phyloP scores from a whole-genome alignment of 2,888 invertebrate genomes.

The Alloplasta piceator region DNA sequence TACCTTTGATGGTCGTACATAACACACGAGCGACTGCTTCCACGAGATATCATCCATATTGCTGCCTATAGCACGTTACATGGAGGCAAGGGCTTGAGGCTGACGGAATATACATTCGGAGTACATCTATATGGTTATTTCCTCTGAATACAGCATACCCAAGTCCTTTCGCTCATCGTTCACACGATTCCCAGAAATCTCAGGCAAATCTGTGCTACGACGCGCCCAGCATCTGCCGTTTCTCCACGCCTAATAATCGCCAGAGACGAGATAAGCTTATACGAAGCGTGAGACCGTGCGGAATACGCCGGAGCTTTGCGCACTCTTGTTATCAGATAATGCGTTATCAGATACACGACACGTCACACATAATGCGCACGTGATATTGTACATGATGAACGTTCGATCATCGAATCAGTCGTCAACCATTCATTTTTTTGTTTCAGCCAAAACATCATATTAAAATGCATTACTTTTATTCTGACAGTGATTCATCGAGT shows the following conservation, averaged over 20 bases:
- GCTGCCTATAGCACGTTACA: slow-evolving; percentile 9
- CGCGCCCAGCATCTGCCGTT: neutral
- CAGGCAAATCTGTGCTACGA: slow-evolving; percentile 3
- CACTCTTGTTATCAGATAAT: too few species aligned
- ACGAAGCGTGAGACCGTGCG: neutral
- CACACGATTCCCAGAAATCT: slow-evolving; percentile 6
- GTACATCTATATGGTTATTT: slow-evolving; percentile 6
- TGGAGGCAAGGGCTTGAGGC: slow-evolving; percentile 6
- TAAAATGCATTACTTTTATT: too few species aligned
- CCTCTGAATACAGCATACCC: neutral
- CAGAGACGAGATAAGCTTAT: neutral
- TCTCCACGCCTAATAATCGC: neutral
- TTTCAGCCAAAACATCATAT: too few species aligned
- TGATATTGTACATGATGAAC: too few species aligned
- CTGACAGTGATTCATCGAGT: too few species aligned
- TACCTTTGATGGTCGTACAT: slow-evolving; percentile 39
- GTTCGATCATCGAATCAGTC: too few species aligned
- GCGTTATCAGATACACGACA: too few species aligned
- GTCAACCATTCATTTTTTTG: too few species aligned
- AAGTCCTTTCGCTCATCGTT: neutral
- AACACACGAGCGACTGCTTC: slow-evolving; percentile 49
- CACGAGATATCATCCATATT: slow-evolving; percentile 51
- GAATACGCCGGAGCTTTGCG: too few species aligned
- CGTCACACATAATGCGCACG: too few species aligned
- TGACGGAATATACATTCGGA: slow-evolving; percentile 20